Evolutionary conservation across 2,797 vertebrate species (phyloP).

Genomic region (Xenops minutus): DNA sequence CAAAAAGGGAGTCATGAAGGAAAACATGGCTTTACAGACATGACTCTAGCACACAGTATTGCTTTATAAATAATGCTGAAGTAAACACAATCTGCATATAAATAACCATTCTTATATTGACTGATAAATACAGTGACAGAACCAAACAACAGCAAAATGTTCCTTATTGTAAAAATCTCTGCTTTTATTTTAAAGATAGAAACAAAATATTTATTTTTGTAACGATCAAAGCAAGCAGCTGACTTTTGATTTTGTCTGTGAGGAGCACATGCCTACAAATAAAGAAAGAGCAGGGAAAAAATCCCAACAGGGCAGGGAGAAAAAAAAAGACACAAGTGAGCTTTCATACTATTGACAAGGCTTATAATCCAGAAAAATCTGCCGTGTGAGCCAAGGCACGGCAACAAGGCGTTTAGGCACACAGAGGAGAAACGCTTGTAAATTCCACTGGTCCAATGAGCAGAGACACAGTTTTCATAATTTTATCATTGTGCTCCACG

Average conservation of each 20-base stretch:
- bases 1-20: constrained; percentile 17
- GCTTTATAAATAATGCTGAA: constrained; percentile 23
- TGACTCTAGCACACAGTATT: neutral
- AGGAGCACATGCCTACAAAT: neutral
- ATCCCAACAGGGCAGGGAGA: rapidly evolving
- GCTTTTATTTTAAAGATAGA: constrained; percentile 16
- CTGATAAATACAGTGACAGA: constrained; percentile 26
- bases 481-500: constrained; percentile 79
- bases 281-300: neutral
- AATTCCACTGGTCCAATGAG: constrained; percentile 84
- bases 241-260: neutral
- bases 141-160: neutral
- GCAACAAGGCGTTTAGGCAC: constrained; percentile 63
- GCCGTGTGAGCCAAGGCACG: constrained; percentile 38
- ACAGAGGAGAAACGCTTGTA: constrained; percentile 71
- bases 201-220: constrained; percentile 10
- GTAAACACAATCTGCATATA: constrained; percentile 26
- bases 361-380: constrained; percentile 34
- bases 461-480: constrained; percentile 85
- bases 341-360: constrained; percentile 34
- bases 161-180: neutral
- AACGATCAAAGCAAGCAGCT: constrained; percentile 35
- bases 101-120: neutral
- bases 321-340: neutral
- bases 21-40: constrained; percentile 25